Base-by-base conservation (phyloP, 2,113 vertebrate species). In the Phaethon lepturus region DNA sequence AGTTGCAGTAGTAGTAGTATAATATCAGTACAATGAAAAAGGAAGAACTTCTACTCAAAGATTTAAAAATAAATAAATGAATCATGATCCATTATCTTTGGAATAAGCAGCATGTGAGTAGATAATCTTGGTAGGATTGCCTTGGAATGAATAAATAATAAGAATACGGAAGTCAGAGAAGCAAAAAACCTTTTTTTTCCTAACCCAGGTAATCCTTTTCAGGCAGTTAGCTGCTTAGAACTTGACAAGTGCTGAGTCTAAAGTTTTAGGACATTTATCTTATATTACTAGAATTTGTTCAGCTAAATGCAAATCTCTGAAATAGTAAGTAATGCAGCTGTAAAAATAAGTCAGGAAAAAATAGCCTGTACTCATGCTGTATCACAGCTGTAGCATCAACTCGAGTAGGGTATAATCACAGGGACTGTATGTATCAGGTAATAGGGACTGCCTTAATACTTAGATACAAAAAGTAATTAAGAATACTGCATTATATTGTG, bases 401-500 rank as follows among this genome's bases (percentile, higher is more conserved):
- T 52, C 1, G 0, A 62, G 19, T 55, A 63, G 24, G 7, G 20
- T 50, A 2, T 67, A 59, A n/a, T 87, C 60, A n/a, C 56, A 52
- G 22, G 22, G 26, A 81, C 53, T 50, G 3, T 78, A 63, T 38
- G 40, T 16, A 18, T 69, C 56, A 50, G 22, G 78, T 89, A 59
- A 49, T 44, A 72, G 60, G 11, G 11, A 78, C 23, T 71, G 13
- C 63, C 8, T 6, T 58, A 69, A 18, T 64, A 44, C 29, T 71
- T 84, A 72, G 40, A 12, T 58, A 16, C 14, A 67, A 60, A 62
- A 85, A 45, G 12, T 74, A n/a, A 42, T 85, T 50, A 52, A 42
- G 52, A 47, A 20, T 45, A 42, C 0, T 0, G 8, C 24, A 9
- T 62, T 79, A 17, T 60, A 20, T 35, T 91, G 53, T 50, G 42